Base-by-base conservation (phyloP, 2,113 vertebrate species). In the Anoplopoma fimbria region DNA sequence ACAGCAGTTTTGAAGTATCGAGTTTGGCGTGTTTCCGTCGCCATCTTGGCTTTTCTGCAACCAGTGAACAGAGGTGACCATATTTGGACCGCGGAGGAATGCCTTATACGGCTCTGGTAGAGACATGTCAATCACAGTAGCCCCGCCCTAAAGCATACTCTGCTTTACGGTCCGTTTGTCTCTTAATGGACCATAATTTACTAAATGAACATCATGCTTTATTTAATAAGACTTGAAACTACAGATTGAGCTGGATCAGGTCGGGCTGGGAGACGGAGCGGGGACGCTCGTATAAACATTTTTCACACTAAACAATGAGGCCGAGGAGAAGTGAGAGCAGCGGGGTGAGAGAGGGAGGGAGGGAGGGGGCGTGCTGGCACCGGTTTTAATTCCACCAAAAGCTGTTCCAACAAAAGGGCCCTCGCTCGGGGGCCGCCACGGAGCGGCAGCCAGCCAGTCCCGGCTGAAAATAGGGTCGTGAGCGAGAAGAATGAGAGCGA, bases 361-460 rank as follows among this genome's bases (percentile, higher is more conserved):
- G 4, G 13, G 25, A 36, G 34, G 55, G 63, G 47, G 15, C 4
- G 40, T 14, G 34, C 74, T 86, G 91, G 90, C 84, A 86, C 75
- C 81, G 79, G 86, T 89, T 91, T 90, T 88, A 91, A 90, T 90
- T 91, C 87, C 85, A 86, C 82, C 87, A 71, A 91, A 87, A 91
- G 88, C 90, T 73, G 70, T 23, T 84, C 63, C 87, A 87, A 92
- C 91, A 91, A 92, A 91, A 85, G 72, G 77, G 68, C 73, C 86
- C 79, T 72, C 55, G 17, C 81, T 75, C 45, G 42, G 84, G 49
- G 87, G 69, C 84, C 57, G 69, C 72, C 68, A 55, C 17, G 1
- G 69, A 87, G 81, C 70, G 13, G 83, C 88, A 79, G 84, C 60
- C 69, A 62, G 84, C 74, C 68, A 53, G 68, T 78, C 51, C 58